Conservation (phyloP, 2,797 vertebrate genomes). For the Sarcophilus harrisii region DNA sequence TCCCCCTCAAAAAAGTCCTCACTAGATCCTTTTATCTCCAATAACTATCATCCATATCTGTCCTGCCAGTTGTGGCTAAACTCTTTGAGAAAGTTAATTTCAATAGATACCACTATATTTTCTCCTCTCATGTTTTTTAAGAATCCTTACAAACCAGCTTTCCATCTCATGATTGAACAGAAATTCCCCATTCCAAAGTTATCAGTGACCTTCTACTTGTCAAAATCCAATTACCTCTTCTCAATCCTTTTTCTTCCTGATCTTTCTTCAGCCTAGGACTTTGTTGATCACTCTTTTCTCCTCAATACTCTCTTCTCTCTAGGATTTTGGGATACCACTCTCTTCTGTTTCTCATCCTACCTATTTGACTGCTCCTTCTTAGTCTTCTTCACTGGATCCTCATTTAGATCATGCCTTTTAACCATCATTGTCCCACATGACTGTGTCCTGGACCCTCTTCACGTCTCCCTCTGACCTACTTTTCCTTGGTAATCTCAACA, state of each 20-base stretch:
- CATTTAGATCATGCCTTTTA: not conserved
- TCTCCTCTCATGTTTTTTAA: not conserved
- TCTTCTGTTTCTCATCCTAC: not conserved
- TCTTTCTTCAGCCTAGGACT: not conserved
- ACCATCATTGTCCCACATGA: not conserved
- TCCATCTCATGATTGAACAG: not conserved
- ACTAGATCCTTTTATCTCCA: not conserved
- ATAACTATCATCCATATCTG: not conserved
- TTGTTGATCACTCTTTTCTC: not conserved
- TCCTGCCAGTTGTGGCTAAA: not conserved
- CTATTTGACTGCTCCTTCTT: not conserved
- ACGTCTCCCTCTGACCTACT: not conserved
- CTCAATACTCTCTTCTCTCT: not conserved
- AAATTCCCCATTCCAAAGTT: not conserved
- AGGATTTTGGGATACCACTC: not conserved
- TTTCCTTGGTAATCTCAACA: not conserved
- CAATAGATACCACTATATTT: not conserved
- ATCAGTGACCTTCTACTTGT: not conserved
- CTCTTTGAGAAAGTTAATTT: not conserved
- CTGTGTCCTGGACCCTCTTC: not conserved
- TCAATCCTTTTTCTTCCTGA: not conserved
- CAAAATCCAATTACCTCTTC: not conserved
- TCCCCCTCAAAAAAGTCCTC: not conserved
- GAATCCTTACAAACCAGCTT: not conserved
- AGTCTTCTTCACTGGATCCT: not conserved